Conservation (phyloP, 2,888 invertebrate genomes). For the Pocota personata region DNA sequence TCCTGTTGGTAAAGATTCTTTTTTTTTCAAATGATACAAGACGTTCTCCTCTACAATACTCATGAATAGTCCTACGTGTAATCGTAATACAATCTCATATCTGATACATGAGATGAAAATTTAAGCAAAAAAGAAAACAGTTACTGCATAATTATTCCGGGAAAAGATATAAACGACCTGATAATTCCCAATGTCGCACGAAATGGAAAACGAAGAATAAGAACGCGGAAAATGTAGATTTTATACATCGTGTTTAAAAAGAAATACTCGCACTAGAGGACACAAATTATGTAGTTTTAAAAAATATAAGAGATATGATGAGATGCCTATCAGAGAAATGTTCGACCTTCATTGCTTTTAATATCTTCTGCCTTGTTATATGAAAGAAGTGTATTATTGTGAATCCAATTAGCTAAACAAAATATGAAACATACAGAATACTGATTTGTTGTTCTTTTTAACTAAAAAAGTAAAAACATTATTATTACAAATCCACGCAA, state of each 20-base stretch:
- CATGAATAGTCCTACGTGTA: not conserved
- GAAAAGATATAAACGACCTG: not conserved
- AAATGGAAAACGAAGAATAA: not conserved
- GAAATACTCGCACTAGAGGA: not conserved
- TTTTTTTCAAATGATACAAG: not conserved
- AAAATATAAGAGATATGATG: too few species aligned
- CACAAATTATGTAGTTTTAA: too few species aligned
- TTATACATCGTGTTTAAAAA: not conserved
- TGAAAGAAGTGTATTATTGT: too few species aligned
- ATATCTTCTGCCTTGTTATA: too few species aligned
- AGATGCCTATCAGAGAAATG: too few species aligned
- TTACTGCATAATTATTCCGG: slow-evolving; percentile 2
- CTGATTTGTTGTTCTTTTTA: too few species aligned
- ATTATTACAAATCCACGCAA: too few species aligned
- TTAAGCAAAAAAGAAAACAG: not conserved
- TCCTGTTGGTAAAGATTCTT: not conserved
- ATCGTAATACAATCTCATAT: slow-evolving; percentile 34
- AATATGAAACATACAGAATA: too few species aligned
- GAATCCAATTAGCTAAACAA: too few species aligned
- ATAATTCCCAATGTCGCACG: not conserved
- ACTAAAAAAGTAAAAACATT: too few species aligned
- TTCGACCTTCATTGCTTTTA: too few species aligned
- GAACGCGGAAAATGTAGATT: not conserved
- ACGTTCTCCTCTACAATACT: not conserved
- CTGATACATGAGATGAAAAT: slow-evolving; percentile 24